These are phyloP conservation scores for Stenoptilia bipunctidactyla DNA, from an alignment of 2,888 invertebrate species.

Conservation along the genomic window DNA sequence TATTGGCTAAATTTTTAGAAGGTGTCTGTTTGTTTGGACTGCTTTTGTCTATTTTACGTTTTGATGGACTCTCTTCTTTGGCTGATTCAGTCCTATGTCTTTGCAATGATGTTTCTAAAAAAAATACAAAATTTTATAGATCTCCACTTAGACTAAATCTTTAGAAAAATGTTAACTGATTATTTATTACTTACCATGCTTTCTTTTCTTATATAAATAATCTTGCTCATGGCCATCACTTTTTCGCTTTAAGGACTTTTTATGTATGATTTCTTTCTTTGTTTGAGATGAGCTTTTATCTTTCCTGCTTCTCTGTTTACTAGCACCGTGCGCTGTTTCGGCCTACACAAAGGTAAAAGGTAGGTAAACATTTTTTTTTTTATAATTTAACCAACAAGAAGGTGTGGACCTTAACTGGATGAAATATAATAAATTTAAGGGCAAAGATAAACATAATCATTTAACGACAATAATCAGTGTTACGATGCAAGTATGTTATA, in stretches of 20 bases:
- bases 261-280: constrained; percentile 25
- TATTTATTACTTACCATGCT: neutral
- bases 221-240: constrained; percentile 32
- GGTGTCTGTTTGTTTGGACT: constrained; percentile 18
- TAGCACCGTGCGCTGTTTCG: constrained; percentile 14
- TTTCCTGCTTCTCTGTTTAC: constrained; percentile 27
- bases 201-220: constrained; percentile 24
- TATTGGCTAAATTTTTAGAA: constrained; percentile 38
- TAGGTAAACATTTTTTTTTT: no score
- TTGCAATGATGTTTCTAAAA: constrained; percentile 17
- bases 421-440: no score
- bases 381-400: no score
- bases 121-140: neutral
- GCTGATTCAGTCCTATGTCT: constrained; percentile 17
- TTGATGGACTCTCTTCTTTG: constrained; percentile 18
- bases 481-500: no score
- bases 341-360: no score
- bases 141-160: neutral
- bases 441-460: no score
- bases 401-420: no score
- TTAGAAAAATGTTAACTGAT: neutral
- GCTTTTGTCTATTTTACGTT: constrained; percentile 15
- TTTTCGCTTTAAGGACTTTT: constrained; percentile 41
- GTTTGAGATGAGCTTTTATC: constrained; percentile 16
- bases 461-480: no score